Base-by-base conservation (phyloP, 2,888 invertebrate genomes). In the Apeira syringaria region DNA sequence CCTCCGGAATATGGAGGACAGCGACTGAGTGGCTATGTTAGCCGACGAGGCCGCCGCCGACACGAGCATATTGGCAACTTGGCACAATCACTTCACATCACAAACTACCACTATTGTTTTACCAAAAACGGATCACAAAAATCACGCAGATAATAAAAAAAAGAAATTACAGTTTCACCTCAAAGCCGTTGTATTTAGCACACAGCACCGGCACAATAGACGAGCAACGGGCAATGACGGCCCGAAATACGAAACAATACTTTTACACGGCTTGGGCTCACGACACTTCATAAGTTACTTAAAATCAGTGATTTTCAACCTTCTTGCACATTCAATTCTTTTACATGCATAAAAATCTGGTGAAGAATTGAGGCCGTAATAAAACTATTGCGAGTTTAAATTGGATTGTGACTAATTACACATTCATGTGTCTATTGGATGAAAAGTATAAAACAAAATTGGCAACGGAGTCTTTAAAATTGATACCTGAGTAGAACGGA, bases 11-110 rank as follows among this genome's bases (percentile, higher is more conserved):
- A 84, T 79, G 18, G 78, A 74, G 2, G 86, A 75, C 59, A 86
- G 48, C 7, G 88, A 72, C 46, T 80, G 74, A 26, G 73, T 72
- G 28, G 71, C 72, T 48, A 81, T 55, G 51, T 71, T 80, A 22
- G 74, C 66, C 27, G 77, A 57, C 4, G 75, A 66, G 8, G 70
- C 63, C 11, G 71, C 58, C 15, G 73, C 59, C 8, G 85, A 79
- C 57, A 80, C 74, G 56, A 86, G 67, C 88, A 87, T 87, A 53
- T 62, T 74, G 6, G 67, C 88, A 87, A 86, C 53, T 62, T 74
- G 6, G 32, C 44, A 42, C 39, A 27, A 42, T 52, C 64, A 64
- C 64, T 57, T 46, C 58, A 56, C 48, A 46, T 59, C 50, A 53
- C 50, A 37, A 38, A 50, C 8, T 24, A 34, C 18, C 8, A 29